Base-by-base conservation (phyloP, 2,797 vertebrate species). In the Anolis apletophallus region DNA sequence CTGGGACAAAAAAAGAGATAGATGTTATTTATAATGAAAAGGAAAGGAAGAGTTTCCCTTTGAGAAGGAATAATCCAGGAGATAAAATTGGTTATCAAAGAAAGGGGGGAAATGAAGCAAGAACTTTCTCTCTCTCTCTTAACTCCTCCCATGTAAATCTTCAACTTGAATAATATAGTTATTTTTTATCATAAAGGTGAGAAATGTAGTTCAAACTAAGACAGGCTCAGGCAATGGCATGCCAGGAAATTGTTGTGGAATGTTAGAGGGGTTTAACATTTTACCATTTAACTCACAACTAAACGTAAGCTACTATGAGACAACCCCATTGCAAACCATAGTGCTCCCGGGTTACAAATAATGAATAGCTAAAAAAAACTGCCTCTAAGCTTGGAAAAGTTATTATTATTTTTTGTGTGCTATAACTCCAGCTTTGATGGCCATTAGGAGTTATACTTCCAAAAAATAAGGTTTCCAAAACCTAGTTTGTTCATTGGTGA, bases 21-120 rank as follows among this genome's bases (percentile, higher is more conserved):
- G 34, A 91, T 85, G 88, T 90, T 87, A 93, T 94, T 93, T 93
- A 91, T 93, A 91, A 80, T 81, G 90, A 90, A 93, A 93, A 50
- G 40, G 88, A 83, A 88, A 92, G 87, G 94, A 90, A 87, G 86
- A 86, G 89, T 91, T 92, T 94, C 94, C 91, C 73, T 76, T 85
- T 40, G 89, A 86, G 91, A 92, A 88, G 80, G 88, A 52, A 55
- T 86, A 87, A 90, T 76, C 87, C 90, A 90, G 92, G 91, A 95
- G 87, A 74, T 82, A 93, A 93, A 93, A 93, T 84, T 91, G 54
- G 55, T 32, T 77, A 54, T 34, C 36, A 83, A 77, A 82, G 32
- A 36, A 36, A 74, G n/a, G 23, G 23, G 71, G 3, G 73, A 23
- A 83, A 78, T 71, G 5, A 78, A 77, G n/a, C 29, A 69, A 23